Evolutionary conservation across 2,888 invertebrate genomes (phyloP), one percentile per base, ranked within the genome.

Genomic region (Saturnia japonica): DNA sequence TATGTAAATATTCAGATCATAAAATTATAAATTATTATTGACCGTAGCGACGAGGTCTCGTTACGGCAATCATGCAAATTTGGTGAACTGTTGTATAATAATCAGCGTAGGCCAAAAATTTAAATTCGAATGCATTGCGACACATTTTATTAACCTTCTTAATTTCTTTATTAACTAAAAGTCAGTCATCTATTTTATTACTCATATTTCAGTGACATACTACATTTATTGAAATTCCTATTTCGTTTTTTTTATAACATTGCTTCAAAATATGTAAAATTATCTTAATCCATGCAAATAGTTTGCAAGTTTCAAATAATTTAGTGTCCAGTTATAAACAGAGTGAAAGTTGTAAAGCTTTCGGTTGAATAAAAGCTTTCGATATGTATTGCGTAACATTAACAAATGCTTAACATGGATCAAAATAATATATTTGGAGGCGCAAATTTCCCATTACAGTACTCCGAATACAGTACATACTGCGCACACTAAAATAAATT

Each of bases 31-130:
- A 40, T 16, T 54, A 54, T 67, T 68, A 43, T 60, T 47, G 42
- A 60, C 62, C 22, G 68, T 68, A 68, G 71, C 71, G 47, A 62
- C 60, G 60, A 42, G 71, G 62, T 68, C 62, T 62, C 51, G 42
- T 71, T 71, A 68, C 71, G 51, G 68, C 68, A 71, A 71, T 64
- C 68, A 71, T 64, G 71, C 68, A 71, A 71, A 71, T 71, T 54
- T 71, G 51, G 64, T 68, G 28, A 42, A 22, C 51, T 54, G 62
- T 71, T 68, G 64, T 51, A 68, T 62, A 71, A 71, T 28, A 47
- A 68, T 40, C n/a, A n/a, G 68, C n/a, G 22, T 54, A 40, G 40
- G 42, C 54, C 22, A 8, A 54, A 54, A 47, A 67, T 34, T 34
- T 67, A 45, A 54, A 68, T 68, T 45, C 40, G 14, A 54, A 68